A percentile compares a stretch with the other conserved stretches of the same genome.
phyloP scores from a whole-genome alignment of 2,888 invertebrate genomes.

The Ichneumon xanthorius region DNA sequence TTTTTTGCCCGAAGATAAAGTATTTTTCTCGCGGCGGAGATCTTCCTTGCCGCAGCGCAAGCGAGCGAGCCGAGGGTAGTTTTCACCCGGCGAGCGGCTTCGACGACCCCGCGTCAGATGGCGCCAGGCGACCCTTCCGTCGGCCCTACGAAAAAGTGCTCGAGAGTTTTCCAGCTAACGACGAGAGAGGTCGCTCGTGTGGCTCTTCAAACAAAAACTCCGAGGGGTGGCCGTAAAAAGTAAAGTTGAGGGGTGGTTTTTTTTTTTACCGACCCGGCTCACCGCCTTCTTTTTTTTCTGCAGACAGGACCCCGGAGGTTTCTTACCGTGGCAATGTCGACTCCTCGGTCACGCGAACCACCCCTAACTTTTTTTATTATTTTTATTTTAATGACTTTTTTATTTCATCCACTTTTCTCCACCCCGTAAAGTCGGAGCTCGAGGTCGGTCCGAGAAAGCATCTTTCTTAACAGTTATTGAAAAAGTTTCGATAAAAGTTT shows the following conservation, averaged over 20 bases:
- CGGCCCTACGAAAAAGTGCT: slow-evolving; percentile 61
- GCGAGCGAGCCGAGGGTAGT: slow-evolving; percentile 49
- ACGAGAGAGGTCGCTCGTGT: slow-evolving; percentile 67
- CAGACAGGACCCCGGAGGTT: slow-evolving; percentile 61
- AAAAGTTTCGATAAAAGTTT: slow-evolving; percentile 47
- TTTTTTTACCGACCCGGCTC: slow-evolving; percentile 32
- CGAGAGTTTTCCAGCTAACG: slow-evolving; percentile 55
- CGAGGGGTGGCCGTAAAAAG: slow-evolving; percentile 68
- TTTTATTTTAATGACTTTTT: slow-evolving; percentile 30
- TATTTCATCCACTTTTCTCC: slow-evolving; percentile 38
- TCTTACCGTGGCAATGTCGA: slow-evolving; percentile 51
- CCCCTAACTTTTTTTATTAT: slow-evolving; percentile 56
- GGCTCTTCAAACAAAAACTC: slow-evolving; percentile 68
- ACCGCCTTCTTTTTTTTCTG: slow-evolving; percentile 36
- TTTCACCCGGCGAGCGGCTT: slow-evolving; percentile 62
- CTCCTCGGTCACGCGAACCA: slow-evolving; percentile 56
- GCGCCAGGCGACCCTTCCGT: slow-evolving; percentile 68
- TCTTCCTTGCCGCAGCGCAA: slow-evolving; percentile 48
- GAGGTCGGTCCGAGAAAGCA: background rate
- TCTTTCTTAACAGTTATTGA: slow-evolving; percentile 53
- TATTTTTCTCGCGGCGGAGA: slow-evolving; percentile 8
- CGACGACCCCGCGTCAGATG: slow-evolving; percentile 71
- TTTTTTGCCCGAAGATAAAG: background rate
- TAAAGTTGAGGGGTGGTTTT: slow-evolving; percentile 54
- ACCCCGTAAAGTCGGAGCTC: slow-evolving; percentile 20